Conservation (phyloP, 2,888 invertebrate genomes). For the Tachina fera region DNA sequence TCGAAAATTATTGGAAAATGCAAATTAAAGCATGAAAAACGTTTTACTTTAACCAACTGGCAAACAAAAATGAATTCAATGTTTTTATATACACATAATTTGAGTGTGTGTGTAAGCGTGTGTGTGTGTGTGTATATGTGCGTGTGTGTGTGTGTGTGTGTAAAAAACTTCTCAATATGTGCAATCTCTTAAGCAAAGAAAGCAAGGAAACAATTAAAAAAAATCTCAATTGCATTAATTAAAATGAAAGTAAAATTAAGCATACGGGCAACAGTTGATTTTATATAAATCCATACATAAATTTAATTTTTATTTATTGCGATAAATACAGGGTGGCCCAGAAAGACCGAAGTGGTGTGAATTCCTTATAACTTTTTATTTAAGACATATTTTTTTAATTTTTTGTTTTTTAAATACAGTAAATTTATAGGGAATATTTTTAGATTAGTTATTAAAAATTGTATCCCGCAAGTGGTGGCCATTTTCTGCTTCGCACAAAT, state of each 20-base stretch:
- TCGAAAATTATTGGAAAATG: conserved; percentile 30
- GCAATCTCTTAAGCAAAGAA: background rate
- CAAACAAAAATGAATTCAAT: conserved; percentile 37
- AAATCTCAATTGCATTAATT: conserved; percentile 10
- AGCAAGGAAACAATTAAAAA: conserved; percentile 16
- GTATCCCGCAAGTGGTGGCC: too few species aligned
- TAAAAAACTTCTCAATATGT: background rate
- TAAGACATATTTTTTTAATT: too few species aligned
- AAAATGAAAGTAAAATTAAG: conserved; percentile 19
- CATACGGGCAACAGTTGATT: background rate
- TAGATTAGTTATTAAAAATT: too few species aligned
- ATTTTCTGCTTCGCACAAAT: too few species aligned
- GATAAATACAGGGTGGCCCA: too few species aligned
- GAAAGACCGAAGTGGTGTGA: too few species aligned
- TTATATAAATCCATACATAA: too few species aligned
- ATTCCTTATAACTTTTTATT: too few species aligned
- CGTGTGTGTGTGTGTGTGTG: background rate
- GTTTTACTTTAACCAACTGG: conserved; percentile 11
- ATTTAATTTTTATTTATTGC: conserved; percentile 6
- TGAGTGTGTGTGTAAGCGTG: background rate
- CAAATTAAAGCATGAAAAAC: conserved; percentile 16
- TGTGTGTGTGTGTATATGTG: too few species aligned
- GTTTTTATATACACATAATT: background rate
- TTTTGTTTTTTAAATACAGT: too few species aligned
- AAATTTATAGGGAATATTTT: too few species aligned